Evolutionary conservation across 2,797 vertebrate species (phyloP).

Genomic region (Tenualosa ilisha): DNA sequence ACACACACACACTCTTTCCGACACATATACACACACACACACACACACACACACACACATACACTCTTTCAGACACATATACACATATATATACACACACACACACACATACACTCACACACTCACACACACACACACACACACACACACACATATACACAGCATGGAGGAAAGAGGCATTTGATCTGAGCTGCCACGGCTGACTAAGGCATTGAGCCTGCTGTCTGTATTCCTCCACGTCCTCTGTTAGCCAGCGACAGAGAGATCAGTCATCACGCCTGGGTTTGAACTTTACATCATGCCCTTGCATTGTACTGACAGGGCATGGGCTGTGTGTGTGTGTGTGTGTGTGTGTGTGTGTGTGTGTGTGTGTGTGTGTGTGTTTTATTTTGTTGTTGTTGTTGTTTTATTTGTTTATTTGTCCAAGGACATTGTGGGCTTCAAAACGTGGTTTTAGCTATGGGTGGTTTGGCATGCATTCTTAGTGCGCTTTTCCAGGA

Average conservation of each 20-base stretch:
- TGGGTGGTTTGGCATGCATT: background rate
- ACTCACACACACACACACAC: background rate
- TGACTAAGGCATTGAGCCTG: too few relatives aligned
- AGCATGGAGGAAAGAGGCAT: too few relatives aligned
- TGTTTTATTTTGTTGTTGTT: background rate
- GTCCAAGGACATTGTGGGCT: background rate
- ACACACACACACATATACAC: background rate
- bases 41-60: background rate
- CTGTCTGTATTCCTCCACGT: background rate
- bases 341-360: background rate
- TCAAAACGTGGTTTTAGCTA: conserved; percentile 5
- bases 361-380: background rate
- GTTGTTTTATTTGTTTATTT: background rate
- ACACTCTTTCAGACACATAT: background rate
- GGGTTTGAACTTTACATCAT: too few relatives aligned
- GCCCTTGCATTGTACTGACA: too few relatives aligned
- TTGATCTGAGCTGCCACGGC: too few relatives aligned
- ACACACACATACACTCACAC: background rate
- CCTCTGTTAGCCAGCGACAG: too few relatives aligned
- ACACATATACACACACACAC: too few relatives aligned
- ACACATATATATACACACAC: background rate
- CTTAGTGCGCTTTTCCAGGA: background rate
- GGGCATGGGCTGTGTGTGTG: too few relatives aligned
- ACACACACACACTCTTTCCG: background rate
- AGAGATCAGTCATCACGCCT: background rate